Conservation (phyloP, 1,140 invertebrate species). For the Orius laevigatus region DNA sequence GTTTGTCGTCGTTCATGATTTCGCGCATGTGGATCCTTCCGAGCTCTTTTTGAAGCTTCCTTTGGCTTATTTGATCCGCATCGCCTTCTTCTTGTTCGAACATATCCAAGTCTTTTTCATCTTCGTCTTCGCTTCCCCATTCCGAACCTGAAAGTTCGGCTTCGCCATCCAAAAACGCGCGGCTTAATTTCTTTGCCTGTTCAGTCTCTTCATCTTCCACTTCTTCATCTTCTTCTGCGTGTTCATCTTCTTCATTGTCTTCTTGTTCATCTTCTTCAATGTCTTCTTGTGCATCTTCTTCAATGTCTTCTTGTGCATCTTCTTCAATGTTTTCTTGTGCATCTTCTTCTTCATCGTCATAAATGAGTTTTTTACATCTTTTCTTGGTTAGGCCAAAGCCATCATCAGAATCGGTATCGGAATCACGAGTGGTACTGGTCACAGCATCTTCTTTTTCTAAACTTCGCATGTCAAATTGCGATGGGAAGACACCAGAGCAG, state of each 20-base stretch:
- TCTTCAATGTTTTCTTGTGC: constrained; percentile 13
- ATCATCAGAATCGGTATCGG: neutral
- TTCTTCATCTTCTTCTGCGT: constrained; percentile 25
- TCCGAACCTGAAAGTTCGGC: constrained; percentile 75
- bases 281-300: constrained; percentile 24
- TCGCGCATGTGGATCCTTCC: constrained; percentile 57
- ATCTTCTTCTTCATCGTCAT: constrained; percentile 4
- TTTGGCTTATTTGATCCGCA: constrained; percentile 53
- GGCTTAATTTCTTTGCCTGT: constrained; percentile 10
- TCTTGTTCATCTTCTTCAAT: constrained; percentile 22
- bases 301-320: constrained; percentile 21
- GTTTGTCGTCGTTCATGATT: constrained; percentile 64
- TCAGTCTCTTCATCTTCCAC: constrained; percentile 35
- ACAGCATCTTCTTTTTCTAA: too few species aligned
- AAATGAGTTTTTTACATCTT: neutral
- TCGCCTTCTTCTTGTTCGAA: constrained; percentile 60
- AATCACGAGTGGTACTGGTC: too few species aligned
- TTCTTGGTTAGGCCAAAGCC: neutral
- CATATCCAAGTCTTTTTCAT: constrained; percentile 52
- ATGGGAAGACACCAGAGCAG: too few species aligned
- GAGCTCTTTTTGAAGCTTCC: constrained; percentile 42
- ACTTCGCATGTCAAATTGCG: too few species aligned
- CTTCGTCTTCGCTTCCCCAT: constrained; percentile 59
- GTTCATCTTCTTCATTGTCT: constrained; percentile 24
- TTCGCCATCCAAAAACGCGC: constrained; percentile 66